These are phyloP conservation scores for Myoxocephalus aenaeus DNA, from an alignment of 2,797 vertebrate species.

Conservation along the genomic window DNA sequence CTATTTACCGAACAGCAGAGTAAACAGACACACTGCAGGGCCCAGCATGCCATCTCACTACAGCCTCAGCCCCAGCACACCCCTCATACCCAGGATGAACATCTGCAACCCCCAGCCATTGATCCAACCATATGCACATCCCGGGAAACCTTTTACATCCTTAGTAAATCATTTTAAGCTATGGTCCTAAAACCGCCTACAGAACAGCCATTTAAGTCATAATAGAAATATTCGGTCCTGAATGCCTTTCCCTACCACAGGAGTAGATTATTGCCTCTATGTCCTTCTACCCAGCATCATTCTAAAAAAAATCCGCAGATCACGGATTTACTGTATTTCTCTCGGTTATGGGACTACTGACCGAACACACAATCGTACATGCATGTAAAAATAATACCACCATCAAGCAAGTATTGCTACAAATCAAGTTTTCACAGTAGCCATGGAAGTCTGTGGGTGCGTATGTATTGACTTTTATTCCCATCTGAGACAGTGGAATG, in stretches of 20 bases:
- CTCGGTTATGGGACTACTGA: neutral
- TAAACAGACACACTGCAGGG: conserved; percentile 58
- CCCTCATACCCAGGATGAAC: conserved; percentile 8
- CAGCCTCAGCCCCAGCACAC: conserved; percentile 15
- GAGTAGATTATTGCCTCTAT: conserved; percentile 6
- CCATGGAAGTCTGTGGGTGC: neutral
- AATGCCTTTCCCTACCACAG: neutral
- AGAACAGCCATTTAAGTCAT: conserved; percentile 25
- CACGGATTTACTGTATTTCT: neutral
- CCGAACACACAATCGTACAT: conserved; percentile 8
- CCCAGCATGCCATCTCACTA: conserved; percentile 28
- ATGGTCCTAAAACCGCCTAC: conserved; percentile 15
- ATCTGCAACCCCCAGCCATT: conserved; percentile 25
- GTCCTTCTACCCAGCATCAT: neutral
- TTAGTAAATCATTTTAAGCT: conserved; percentile 18
- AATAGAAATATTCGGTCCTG: conserved; percentile 4
- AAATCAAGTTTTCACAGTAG: conserved; percentile 36
- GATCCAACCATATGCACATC: conserved; percentile 24
- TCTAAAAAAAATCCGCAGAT: neutral
- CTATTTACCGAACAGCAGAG: conserved; percentile 50
- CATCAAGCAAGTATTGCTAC: conserved; percentile 23
- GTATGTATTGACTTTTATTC: conserved; percentile 22
- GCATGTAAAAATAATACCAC: neutral
- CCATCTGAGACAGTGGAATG: conserved; percentile 29
- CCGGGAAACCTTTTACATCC: conserved; percentile 23